Percentiles rank a stretch among this genome's conserved stretches.
phyloP scores from a whole-genome alignment of 2,888 invertebrate genomes.

The Leptarthrus brevirostris region DNA sequence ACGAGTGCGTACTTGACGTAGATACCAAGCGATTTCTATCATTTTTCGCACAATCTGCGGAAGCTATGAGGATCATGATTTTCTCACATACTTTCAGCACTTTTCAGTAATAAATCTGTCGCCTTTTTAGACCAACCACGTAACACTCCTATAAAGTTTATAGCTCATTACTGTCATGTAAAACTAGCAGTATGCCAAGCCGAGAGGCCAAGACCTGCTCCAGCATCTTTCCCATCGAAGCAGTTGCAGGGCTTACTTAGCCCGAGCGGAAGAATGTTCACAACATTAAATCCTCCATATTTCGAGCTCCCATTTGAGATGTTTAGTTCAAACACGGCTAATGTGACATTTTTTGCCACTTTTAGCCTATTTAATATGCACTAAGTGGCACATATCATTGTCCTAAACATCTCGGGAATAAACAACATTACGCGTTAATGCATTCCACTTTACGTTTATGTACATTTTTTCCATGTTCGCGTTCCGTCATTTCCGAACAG shows the following conservation, averaged over 20 bases:
- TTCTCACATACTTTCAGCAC: slow-evolving; percentile 18
- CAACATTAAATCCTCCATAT: slow-evolving; percentile 16
- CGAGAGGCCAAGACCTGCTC: too few species aligned
- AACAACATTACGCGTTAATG: slow-evolving; percentile 51
- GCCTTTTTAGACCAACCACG: not conserved
- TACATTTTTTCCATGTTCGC: slow-evolving; percentile 47
- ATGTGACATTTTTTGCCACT: slow-evolving; percentile 48
- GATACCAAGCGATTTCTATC: too few species aligned
- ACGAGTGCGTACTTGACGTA: too few species aligned
- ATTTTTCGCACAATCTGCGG: too few species aligned
- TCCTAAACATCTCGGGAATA: slow-evolving; percentile 21
- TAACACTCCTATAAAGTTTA: not conserved
- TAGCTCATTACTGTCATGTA: slow-evolving; percentile 46
- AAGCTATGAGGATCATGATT: not conserved
- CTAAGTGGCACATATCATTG: slow-evolving; percentile 52
- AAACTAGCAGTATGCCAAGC: not conserved
- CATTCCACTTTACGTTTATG: slow-evolving; percentile 53
- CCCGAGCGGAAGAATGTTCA: slow-evolving; percentile 2
- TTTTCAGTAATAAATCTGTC: slow-evolving; percentile 17
- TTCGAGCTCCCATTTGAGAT: slow-evolving; percentile 30
- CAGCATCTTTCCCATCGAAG: not conserved
- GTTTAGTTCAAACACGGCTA: slow-evolving; percentile 33
- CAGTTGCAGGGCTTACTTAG: not conserved
- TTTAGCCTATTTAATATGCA: slow-evolving; percentile 53
- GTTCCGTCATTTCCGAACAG: slow-evolving; percentile 36